Conservation (phyloP, 2,113 vertebrate species). For the Saguinus imperator region DNA sequence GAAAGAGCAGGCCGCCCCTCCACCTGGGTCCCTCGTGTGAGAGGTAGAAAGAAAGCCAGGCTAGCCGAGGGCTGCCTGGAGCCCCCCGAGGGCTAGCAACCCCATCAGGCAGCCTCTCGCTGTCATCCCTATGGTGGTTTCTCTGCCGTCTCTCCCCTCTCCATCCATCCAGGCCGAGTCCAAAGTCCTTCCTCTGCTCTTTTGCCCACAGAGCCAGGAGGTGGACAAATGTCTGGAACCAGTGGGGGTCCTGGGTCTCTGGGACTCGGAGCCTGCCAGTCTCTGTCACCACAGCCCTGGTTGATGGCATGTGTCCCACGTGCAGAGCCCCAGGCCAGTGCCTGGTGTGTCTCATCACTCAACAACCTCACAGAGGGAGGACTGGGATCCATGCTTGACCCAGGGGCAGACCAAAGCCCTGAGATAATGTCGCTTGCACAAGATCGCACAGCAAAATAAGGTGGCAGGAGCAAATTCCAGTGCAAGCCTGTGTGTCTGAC, state of each 20-base stretch:
- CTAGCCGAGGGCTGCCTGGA: background rate
- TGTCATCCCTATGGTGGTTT: background rate
- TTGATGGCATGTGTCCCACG: rapidly evolving
- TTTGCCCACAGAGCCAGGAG: conserved; percentile 1
- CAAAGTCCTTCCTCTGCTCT: conserved; percentile 68
- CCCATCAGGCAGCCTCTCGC: background rate
- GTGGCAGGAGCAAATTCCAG: background rate
- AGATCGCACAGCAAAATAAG: background rate
- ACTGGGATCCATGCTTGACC: background rate
- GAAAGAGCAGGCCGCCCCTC: background rate
- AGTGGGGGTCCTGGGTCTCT: background rate
- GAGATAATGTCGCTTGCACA: background rate
- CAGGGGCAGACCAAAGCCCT: background rate
- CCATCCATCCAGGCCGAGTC: conserved; percentile 20
- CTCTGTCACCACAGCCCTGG: background rate
- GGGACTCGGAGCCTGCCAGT: background rate
- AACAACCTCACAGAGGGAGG: background rate
- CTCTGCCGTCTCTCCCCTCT: background rate
- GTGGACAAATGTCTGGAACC: background rate
- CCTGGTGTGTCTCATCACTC: background rate
- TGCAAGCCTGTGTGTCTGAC: background rate
- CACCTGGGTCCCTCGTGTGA: background rate
- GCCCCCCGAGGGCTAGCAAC: background rate
- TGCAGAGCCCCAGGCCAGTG: background rate
- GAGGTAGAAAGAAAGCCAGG: background rate